These are phyloP conservation scores for Adoxophyes honmai DNA, from an alignment of 1,140 invertebrate species.

Conservation along the genomic window DNA sequence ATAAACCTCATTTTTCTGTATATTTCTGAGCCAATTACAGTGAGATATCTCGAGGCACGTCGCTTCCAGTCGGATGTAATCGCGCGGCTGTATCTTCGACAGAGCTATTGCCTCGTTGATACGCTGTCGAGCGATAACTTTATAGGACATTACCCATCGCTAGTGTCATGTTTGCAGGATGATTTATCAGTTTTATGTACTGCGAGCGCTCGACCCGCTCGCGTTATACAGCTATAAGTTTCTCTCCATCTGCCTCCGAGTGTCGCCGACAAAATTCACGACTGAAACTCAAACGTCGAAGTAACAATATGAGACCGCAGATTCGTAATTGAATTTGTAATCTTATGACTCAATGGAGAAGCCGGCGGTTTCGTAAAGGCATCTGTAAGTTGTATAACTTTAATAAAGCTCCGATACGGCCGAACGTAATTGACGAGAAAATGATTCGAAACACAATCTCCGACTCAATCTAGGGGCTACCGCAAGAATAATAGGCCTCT, in stretches of 20 bases:
- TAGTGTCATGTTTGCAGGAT: slow-evolving; percentile 21
- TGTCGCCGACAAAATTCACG: no score
- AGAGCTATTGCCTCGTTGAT: slow-evolving; percentile 14
- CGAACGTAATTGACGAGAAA: slow-evolving; percentile 18
- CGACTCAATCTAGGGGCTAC: slow-evolving; percentile 31
- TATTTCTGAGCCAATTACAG: slow-evolving; percentile 7
- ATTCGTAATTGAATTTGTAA: slow-evolving; percentile 20
- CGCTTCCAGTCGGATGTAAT: slow-evolving; percentile 13
- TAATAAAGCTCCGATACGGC: not conserved
- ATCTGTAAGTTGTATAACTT: slow-evolving; percentile 4
- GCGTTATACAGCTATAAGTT: slow-evolving; percentile 6
- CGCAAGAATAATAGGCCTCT: slow-evolving; percentile 40
- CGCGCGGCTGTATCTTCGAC: slow-evolving; percentile 5
- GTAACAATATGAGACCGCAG: slow-evolving; percentile 1
- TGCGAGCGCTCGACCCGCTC: slow-evolving; percentile 13
- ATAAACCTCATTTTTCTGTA: slow-evolving; percentile 14
- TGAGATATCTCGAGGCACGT: slow-evolving; percentile 10
- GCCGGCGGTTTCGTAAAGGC: no score
- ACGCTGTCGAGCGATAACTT: slow-evolving; percentile 19
- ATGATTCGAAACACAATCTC: slow-evolving; percentile 20
- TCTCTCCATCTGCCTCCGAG: not conserved
- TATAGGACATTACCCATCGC: slow-evolving; percentile 23
- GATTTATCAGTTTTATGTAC: slow-evolving; percentile 28
- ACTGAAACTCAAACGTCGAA: not conserved
- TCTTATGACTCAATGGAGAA: no score